Evolutionary conservation across 2,113 vertebrate species (phyloP).

Genomic region (Brienomyrus brachyistius): DNA sequence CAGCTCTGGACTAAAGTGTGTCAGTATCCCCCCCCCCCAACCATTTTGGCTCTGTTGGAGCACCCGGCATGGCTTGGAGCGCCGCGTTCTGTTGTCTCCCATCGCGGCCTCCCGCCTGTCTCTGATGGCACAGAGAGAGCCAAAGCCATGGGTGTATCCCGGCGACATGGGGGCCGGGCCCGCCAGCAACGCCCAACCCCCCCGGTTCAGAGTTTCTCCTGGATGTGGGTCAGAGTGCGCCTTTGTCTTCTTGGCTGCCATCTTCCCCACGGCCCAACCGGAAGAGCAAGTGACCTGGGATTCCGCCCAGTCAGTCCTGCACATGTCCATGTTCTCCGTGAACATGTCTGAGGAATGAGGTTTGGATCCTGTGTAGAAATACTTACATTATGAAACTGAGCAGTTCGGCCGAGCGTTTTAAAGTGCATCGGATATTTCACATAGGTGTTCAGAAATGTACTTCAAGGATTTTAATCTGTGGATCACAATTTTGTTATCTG

Average conservation of each 20-base stretch:
- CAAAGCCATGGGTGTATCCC: not conserved
- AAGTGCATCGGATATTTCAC: not conserved
- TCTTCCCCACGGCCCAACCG: not conserved
- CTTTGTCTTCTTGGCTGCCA: constrained; percentile 5
- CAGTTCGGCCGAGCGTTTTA: not conserved
- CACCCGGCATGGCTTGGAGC: not conserved
- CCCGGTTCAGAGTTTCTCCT: not conserved
- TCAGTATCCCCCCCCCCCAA: not conserved
- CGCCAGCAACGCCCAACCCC: not conserved
- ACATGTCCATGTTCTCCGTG: not conserved
- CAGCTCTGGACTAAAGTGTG: not conserved
- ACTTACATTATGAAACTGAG: not conserved
- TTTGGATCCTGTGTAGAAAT: not conserved
- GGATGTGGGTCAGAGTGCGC: constrained; percentile 7
- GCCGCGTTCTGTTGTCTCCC: not conserved
- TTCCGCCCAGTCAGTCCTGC: not conserved
- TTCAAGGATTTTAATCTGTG: not conserved
- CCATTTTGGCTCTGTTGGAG: not conserved
- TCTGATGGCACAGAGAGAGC: not conserved
- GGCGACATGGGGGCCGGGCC: not conserved
- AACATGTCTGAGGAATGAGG: not conserved
- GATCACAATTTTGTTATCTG: not conserved
- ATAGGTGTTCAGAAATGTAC: not conserved
- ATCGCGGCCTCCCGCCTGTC: not conserved
- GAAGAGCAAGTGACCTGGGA: not conserved